These are phyloP conservation scores for Strigamia crassipes DNA, from an alignment of 2,888 invertebrate species.

Conservation along the genomic window DNA sequence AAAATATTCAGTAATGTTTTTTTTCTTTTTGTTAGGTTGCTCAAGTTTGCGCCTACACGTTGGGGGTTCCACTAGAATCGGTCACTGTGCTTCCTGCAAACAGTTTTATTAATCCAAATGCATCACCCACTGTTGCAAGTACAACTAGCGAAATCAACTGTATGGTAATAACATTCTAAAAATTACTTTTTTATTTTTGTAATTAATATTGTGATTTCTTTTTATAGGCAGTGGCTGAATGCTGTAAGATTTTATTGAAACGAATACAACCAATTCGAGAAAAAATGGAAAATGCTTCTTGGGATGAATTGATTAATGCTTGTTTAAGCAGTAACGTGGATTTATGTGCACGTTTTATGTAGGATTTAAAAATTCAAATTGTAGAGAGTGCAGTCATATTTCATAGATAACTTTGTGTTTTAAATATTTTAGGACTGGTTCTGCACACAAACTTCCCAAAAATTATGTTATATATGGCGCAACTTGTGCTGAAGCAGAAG, in stretches of 20 bases:
- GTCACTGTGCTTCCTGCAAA: slow-evolving; percentile 71
- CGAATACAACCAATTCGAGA: slow-evolving; percentile 57
- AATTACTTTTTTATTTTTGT: no score
- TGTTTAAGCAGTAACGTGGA: slow-evolving; percentile 56
- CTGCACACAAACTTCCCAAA: background rate
- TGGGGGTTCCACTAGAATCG: slow-evolving; percentile 72
- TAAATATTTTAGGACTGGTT: background rate
- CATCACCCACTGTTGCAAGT: slow-evolving; percentile 67
- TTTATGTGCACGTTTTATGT: slow-evolving; percentile 53
- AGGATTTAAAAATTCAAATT: background rate
- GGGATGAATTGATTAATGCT: slow-evolving; percentile 56
- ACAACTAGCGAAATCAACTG: slow-evolving; percentile 41
- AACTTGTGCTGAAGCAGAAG: slow-evolving; percentile 58
- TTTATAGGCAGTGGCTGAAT: slow-evolving; percentile 55
- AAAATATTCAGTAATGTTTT: no score
- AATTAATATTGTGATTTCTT: no score
- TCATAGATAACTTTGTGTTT: no score
- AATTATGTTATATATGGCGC: slow-evolving; percentile 58
- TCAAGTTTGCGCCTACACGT: slow-evolving; percentile 73
- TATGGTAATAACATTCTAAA: background rate
- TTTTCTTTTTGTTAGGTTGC: slow-evolving; percentile 68
- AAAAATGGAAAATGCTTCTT: slow-evolving; percentile 55
- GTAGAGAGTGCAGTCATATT: no score
- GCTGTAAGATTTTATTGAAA: slow-evolving; percentile 56
- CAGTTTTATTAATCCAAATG: slow-evolving; percentile 70